Conservation (phyloP, 92 coral and sea anemone species). For the Blastomussa wellsi region DNA sequence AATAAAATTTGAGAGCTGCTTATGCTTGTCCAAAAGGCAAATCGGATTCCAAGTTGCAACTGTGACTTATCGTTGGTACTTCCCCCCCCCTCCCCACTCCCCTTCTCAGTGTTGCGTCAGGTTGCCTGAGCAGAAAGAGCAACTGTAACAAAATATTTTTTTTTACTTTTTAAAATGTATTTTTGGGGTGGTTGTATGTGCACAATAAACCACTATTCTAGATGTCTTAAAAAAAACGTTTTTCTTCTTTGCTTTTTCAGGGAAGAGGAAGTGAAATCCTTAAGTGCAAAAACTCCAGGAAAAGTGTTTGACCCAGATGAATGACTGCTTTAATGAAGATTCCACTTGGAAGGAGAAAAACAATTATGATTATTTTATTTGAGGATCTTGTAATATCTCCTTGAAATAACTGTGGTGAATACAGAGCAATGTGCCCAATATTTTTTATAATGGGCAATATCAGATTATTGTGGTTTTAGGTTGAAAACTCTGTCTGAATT, state of each 20-base stretch:
- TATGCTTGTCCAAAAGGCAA: too few species aligned
- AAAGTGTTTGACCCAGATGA: slow-evolving; percentile 40
- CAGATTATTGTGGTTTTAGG: not conserved
- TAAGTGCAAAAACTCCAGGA: slow-evolving; percentile 59
- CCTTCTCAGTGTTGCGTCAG: too few species aligned
- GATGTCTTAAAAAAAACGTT: not conserved
- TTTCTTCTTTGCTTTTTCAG: slow-evolving; percentile 10
- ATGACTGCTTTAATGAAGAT: not conserved
- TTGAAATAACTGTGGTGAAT: not conserved
- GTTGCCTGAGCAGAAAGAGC: too few species aligned
- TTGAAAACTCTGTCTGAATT: not conserved
- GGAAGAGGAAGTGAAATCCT: slow-evolving; percentile 20
- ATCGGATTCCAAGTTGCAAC: too few species aligned
- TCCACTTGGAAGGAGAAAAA: not conserved
- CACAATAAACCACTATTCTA: not conserved
- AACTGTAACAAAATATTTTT: too few species aligned
- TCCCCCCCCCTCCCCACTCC: too few species aligned
- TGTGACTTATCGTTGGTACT: too few species aligned
- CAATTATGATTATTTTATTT: not conserved
- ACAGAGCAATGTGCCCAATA: not conserved
- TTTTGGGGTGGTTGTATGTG: too few species aligned
- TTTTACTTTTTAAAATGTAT: too few species aligned
- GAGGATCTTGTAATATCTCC: not conserved
- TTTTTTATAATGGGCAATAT: not conserved
- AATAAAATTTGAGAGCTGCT: too few species aligned